phyloP scores from a whole-genome alignment of 2,888 invertebrate genomes.

The Alviniconcha strummeri region DNA sequence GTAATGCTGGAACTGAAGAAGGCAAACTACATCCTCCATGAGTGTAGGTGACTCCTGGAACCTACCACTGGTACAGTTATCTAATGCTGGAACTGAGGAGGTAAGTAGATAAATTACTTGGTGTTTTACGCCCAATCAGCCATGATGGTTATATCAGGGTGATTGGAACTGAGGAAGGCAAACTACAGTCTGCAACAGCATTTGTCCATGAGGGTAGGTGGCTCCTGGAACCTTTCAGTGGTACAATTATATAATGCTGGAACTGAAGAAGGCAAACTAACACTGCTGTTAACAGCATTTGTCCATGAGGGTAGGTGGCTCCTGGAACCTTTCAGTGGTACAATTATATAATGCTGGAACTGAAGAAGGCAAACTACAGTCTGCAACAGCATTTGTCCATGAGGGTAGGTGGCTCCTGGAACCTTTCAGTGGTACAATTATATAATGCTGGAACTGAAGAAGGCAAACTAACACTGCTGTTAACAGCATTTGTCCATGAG shows the following conservation, averaged over 20 bases:
- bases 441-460: slow-evolving; percentile 61
- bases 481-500: slow-evolving; percentile 63
- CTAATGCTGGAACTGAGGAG: slow-evolving; percentile 52
- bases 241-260: too few species aligned
- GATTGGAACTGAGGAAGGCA: slow-evolving; percentile 58
- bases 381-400: slow-evolving; percentile 60
- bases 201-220: slow-evolving; percentile 60
- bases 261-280: slow-evolving; percentile 61
- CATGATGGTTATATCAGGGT: too few species aligned
- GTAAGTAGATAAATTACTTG: too few species aligned
- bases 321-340: too few species aligned
- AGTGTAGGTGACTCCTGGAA: slow-evolving; percentile 49
- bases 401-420: slow-evolving; percentile 52
- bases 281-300: slow-evolving; percentile 64
- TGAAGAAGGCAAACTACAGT: slow-evolving; percentile 62
- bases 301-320: slow-evolving; percentile 57
- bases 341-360: slow-evolving; percentile 62
- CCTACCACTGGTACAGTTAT: too few species aligned
- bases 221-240: not conserved
- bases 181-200: slow-evolving; percentile 64
- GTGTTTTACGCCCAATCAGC: too few species aligned
- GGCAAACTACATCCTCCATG: slow-evolving; percentile 63
- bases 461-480: slow-evolving; percentile 61
- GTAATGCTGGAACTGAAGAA: slow-evolving; percentile 57
- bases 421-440: too few species aligned